A percentile compares a stretch with the other conserved stretches of the same genome.
Evolutionary conservation across 2,888 invertebrate genomes (phyloP).

Genomic region (Leucophenga montana): DNA sequence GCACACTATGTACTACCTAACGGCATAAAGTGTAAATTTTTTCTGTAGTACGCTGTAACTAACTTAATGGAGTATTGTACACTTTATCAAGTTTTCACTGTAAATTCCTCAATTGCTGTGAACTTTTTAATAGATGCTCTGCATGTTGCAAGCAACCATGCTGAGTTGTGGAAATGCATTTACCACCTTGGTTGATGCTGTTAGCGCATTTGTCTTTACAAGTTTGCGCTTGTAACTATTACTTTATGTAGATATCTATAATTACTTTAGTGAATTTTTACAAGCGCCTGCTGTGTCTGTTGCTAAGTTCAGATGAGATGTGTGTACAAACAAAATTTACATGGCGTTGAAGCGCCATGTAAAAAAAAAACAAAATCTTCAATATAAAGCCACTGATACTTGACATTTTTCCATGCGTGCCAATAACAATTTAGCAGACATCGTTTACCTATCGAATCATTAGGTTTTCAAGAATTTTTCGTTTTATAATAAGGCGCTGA

Average conservation of each 20-base stretch:
- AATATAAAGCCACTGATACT: not conserved
- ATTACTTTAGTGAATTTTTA: not conserved
- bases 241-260: no score
- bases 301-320: not conserved
- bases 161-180: conserved; percentile 21
- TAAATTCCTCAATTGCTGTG: not conserved
- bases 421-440: no score
- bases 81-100: not conserved
- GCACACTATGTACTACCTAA: no score
- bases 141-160: conserved; percentile 2
- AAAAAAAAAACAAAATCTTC: not conserved
- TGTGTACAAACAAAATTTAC: conserved; percentile 2
- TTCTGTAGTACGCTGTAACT: no score
- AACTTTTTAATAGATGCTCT: not conserved
- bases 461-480: no score
- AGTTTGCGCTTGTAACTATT: not conserved
- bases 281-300: conserved; percentile 5
- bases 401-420: not conserved
- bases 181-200: conserved; percentile 11
- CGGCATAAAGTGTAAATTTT: no score
- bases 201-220: conserved; percentile 6
- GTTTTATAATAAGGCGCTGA: not conserved
- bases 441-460: no score
- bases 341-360: not conserved
- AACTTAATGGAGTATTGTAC: no score